These are phyloP conservation scores for Nymphalis urticae DNA, from an alignment of 2,888 invertebrate genomes.

Conservation along the genomic window DNA sequence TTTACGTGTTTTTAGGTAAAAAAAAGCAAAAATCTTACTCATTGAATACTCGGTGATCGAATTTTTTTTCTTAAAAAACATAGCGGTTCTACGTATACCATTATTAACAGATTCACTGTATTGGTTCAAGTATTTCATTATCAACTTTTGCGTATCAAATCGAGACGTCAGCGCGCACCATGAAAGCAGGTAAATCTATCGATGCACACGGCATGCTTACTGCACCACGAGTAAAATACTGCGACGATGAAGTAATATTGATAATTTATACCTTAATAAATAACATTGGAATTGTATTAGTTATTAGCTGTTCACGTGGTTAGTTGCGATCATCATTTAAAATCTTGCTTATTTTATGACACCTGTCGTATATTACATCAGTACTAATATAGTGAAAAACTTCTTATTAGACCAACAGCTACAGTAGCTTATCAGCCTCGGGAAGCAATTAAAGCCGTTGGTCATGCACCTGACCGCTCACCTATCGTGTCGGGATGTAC, in stretches of 20 bases:
- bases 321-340: neutral
- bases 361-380: neutral
- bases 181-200: constrained; percentile 33
- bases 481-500: too few species aligned
- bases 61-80: constrained; percentile 42
- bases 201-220: constrained; percentile 57
- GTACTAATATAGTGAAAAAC: too few species aligned
- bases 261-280: constrained; percentile 41
- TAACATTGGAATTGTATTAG: constrained; percentile 53
- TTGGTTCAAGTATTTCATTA: constrained; percentile 42
- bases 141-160: constrained; percentile 41
- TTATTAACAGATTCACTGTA: constrained; percentile 40
- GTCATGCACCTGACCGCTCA: too few species aligned
- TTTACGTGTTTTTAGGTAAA: neutral
- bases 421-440: too few species aligned
- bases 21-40: constrained; percentile 49
- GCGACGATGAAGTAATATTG: constrained; percentile 33
- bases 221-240: constrained; percentile 52
- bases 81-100: constrained; percentile 43
- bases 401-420: too few species aligned
- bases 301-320: constrained; percentile 29
- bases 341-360: neutral
- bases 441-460: too few species aligned
- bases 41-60: constrained; percentile 45
- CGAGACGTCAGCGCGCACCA: constrained; percentile 27